phyloP scores from a whole-genome alignment of 2,113 vertebrate species.

The Brachyhypopomus occidentalis region DNA sequence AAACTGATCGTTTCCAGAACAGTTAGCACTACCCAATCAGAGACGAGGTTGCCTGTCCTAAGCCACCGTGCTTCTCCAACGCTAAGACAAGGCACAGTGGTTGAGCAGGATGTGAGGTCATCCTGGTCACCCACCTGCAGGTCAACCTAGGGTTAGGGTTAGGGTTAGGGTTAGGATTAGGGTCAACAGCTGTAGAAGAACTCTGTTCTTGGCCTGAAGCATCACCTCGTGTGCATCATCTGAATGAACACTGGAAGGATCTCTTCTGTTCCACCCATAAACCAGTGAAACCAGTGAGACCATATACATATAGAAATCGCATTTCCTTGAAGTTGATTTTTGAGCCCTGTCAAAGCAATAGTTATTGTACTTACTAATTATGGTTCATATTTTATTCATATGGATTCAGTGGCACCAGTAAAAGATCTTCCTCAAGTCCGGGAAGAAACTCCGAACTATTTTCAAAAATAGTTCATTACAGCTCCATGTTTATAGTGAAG shows the following conservation, averaged over 20 bases:
- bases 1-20: conserved; percentile 43
- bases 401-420: background rate
- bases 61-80: too few relatives aligned
- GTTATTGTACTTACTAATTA: background rate
- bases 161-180: too few relatives aligned
- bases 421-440: background rate
- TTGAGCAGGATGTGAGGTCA: too few relatives aligned
- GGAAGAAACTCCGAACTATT: background rate
- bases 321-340: background rate
- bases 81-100: too few relatives aligned
- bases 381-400: background rate
- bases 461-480: background rate
- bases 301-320: background rate
- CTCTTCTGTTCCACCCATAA: too few relatives aligned
- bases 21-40: conserved; percentile 37
- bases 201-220: too few relatives aligned
- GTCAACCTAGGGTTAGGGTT: too few relatives aligned
- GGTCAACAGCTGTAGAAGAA: too few relatives aligned
- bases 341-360: background rate
- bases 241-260: too few relatives aligned
- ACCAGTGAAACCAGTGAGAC: too few relatives aligned
- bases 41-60: background rate
- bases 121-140: too few relatives aligned
- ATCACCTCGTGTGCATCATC: too few relatives aligned
- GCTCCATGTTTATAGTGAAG: background rate